Evolutionary conservation across 2,113 vertebrate species (phyloP).

Genomic region (Clarias macrocephalus): DNA sequence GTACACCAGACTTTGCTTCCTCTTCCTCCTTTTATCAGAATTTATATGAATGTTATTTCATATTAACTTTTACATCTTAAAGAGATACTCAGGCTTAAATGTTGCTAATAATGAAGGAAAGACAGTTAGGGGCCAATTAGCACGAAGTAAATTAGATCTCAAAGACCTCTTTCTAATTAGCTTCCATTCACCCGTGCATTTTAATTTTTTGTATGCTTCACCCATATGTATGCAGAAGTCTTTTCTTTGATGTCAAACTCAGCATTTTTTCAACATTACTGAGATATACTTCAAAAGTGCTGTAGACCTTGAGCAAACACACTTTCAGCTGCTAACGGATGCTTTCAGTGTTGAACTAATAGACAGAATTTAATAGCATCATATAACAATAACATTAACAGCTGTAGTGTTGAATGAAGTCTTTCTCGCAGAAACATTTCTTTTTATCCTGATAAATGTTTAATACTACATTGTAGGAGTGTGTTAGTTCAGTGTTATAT

Average conservation of each 20-base stretch:
- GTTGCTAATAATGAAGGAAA: neutral
- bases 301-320: neutral
- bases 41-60: no score
- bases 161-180: neutral
- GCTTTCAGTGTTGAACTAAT: neutral
- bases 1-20: constrained; percentile 39
- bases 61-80: neutral
- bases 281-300: neutral
- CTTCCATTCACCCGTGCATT: neutral
- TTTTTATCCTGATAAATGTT: neutral
- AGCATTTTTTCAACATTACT: no score
- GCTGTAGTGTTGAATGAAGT: neutral
- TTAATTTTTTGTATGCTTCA: neutral
- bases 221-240: neutral
- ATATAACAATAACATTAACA: neutral
- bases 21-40: neutral
- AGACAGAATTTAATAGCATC: neutral
- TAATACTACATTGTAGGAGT: neutral
- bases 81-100: neutral
- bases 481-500: neutral
- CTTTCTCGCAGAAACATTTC: neutral
- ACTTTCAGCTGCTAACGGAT: neutral
- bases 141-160: neutral
- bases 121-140: no score
- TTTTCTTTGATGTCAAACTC: neutral